Evolutionary conservation across 2,797 vertebrate genomes (phyloP).

Genomic region (Betta splendens): DNA sequence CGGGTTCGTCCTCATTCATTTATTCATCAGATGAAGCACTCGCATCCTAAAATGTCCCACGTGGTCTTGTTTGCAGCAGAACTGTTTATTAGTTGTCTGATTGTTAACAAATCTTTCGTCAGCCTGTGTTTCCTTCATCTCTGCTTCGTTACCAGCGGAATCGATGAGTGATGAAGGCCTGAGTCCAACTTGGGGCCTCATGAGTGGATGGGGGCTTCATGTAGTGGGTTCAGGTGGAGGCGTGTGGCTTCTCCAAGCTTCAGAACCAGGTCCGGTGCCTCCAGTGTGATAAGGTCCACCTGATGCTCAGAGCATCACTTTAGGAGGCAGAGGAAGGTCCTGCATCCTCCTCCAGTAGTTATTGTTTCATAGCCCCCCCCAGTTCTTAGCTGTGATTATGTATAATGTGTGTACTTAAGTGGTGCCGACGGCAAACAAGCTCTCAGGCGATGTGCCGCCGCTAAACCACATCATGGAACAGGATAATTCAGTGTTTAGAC

Average conservation of each 20-base stretch:
- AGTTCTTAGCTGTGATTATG: constrained; percentile 31
- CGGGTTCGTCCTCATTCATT: constrained; percentile 47
- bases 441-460: neutral
- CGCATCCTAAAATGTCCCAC: constrained; percentile 53
- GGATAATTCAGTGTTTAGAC: constrained; percentile 26
- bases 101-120: constrained; percentile 27
- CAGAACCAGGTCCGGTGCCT: no score
- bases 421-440: constrained; percentile 22
- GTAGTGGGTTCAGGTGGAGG: no score
- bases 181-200: neutral
- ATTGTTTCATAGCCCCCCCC: no score
- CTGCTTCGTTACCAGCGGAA: neutral
- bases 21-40: constrained; percentile 53
- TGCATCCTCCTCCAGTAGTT: no score
- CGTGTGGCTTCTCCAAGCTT: no score
- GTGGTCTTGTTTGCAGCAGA: constrained; percentile 55
- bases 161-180: no score
- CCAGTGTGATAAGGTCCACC: no score
- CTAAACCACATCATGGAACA: neutral
- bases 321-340: no score
- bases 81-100: constrained; percentile 59
- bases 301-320: no score
- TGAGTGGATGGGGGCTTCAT: no score
- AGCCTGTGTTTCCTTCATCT: constrained; percentile 14
- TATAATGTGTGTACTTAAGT: constrained; percentile 36